Evolutionary conservation across 2,113 vertebrate genomes (phyloP).

Genomic region (Bos indicus): DNA sequence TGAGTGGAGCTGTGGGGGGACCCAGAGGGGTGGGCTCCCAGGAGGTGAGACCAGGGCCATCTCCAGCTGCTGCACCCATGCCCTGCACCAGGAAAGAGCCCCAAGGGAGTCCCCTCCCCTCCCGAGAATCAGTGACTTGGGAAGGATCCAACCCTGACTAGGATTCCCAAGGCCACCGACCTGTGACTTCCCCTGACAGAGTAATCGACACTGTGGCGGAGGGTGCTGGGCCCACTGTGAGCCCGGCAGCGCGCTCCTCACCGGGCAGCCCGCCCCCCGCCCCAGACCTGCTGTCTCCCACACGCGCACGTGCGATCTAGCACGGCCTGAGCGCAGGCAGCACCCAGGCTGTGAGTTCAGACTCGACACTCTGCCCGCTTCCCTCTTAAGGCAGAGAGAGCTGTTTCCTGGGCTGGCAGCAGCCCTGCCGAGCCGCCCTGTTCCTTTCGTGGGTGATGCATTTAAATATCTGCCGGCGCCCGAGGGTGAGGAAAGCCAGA

Average conservation of each 20-base stretch:
- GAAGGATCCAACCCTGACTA: not conserved
- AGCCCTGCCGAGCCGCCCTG: not conserved
- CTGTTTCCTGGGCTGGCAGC: not conserved
- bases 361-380: fast-evolving
- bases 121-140: fast-evolving
- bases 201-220: fast-evolving
- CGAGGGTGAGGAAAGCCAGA: not conserved
- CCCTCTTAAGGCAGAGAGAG: no score
- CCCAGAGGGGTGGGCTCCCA: not conserved
- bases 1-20: not conserved
- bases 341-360: not conserved
- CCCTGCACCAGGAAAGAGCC: not conserved
- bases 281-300: fast-evolving
- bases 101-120: fast-evolving
- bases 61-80: fast-evolving
- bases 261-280: fast-evolving
- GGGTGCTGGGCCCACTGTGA: not conserved
- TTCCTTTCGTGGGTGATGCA: not conserved
- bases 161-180: not conserved
- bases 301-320: not conserved
- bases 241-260: not conserved
- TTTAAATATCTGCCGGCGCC: not conserved
- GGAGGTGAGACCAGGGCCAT: fast-evolving
- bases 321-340: not conserved
- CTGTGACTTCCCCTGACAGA: not conserved